Conservation (phyloP, 2,113 vertebrate genomes). For the Seriola rivoliana region DNA sequence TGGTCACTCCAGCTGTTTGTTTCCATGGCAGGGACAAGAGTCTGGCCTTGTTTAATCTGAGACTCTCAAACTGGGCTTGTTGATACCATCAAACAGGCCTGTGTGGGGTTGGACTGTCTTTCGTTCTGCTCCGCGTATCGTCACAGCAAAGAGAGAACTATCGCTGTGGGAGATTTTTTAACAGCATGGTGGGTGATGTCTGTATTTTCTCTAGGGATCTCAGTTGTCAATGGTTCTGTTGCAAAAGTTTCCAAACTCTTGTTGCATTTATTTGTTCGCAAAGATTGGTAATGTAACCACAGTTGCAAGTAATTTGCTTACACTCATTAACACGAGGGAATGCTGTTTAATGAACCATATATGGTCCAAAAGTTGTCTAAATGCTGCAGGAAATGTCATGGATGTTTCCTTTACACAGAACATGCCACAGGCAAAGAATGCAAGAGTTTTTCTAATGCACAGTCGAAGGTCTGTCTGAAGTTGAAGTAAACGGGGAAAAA, state of each 20-base stretch:
- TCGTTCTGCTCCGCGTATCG: not conserved
- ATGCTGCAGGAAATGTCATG: constrained; percentile 14
- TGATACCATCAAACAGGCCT: constrained; percentile 39
- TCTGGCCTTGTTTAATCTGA: constrained; percentile 21
- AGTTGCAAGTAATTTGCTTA: not conserved
- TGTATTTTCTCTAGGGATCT: not conserved
- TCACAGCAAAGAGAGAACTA: constrained; percentile 20
- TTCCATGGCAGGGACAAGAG: constrained; percentile 8
- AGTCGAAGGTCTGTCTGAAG: constrained; percentile 3
- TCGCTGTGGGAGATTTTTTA: constrained; percentile 1
- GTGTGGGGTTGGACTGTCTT: not conserved
- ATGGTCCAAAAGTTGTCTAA: not conserved
- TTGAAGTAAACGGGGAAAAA: not conserved
- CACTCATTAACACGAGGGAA: not conserved
- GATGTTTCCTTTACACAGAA: constrained; percentile 4
- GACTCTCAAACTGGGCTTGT: constrained; percentile 13
- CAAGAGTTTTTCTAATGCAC: not conserved
- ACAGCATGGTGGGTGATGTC: constrained; percentile 8
- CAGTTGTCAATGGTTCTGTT: not conserved
- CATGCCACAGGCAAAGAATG: constrained; percentile 12
- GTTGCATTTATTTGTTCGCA: not conserved
- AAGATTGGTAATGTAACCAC: not conserved
- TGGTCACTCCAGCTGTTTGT: constrained; percentile 31
- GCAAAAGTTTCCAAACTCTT: not conserved
- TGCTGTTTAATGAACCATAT: not conserved